These are phyloP conservation scores for Rhinichthys klamathensis DNA, from an alignment of 2,113 vertebrate species.

Conservation along the genomic window DNA sequence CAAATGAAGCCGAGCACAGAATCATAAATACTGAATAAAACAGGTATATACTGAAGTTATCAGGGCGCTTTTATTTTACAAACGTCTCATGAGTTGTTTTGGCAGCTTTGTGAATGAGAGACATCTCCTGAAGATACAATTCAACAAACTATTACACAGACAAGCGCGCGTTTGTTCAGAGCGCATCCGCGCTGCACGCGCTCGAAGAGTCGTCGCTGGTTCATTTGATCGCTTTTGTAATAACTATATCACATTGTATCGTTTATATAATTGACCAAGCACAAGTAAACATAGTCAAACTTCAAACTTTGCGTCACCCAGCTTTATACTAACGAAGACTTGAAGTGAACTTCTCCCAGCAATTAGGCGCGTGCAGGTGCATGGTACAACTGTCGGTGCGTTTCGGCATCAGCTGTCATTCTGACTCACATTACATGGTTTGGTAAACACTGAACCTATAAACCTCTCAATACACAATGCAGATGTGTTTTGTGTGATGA, in stretches of 20 bases:
- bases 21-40: background rate
- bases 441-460: background rate
- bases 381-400: background rate
- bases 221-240: background rate
- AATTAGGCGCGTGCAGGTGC: background rate
- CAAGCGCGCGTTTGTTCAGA: slow-evolving; percentile 29
- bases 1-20: background rate
- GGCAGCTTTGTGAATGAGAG: slow-evolving; percentile 45
- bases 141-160: slow-evolving; percentile 58
- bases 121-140: slow-evolving; percentile 67
- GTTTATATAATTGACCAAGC: background rate
- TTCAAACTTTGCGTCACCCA: background rate
- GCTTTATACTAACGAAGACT: background rate
- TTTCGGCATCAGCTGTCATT: slow-evolving; percentile 30
- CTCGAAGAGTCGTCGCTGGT: background rate
- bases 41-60: background rate
- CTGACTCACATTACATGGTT: slow-evolving; percentile 14
- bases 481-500: background rate
- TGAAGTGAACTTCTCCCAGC: background rate
- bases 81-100: background rate
- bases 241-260: background rate
- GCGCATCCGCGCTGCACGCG: background rate
- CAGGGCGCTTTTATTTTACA: background rate
- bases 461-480: background rate
- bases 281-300: background rate